Percentiles rank a stretch among this genome's conserved stretches.
Conservation (phyloP, 2,888 invertebrate genomes). For the Callosobruchus maculatus region DNA sequence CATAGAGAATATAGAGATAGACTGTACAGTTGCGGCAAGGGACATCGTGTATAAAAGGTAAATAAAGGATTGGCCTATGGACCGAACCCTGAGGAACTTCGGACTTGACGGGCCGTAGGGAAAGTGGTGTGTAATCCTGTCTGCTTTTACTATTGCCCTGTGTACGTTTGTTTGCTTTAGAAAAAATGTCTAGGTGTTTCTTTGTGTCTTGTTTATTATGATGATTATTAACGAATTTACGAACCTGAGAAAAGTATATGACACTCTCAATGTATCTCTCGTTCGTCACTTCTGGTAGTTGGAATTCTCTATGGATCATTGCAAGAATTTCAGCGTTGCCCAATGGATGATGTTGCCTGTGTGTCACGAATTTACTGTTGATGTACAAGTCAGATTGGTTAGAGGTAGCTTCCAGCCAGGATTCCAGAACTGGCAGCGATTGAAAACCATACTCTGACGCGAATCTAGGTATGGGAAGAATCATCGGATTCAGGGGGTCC, state of each 20-base stretch:
- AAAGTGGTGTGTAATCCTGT: too few species aligned
- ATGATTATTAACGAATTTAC: too few species aligned
- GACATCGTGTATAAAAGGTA: too few species aligned
- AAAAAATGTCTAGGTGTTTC: too few species aligned
- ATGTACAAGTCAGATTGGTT: slow-evolving; percentile 52
- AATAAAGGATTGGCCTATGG: too few species aligned
- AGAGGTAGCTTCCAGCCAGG: slow-evolving; percentile 61
- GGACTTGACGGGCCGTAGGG: too few species aligned
- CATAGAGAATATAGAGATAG: too few species aligned
- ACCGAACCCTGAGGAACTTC: too few species aligned
- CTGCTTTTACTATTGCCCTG: too few species aligned
- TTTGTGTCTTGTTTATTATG: too few species aligned
- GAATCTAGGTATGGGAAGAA: slow-evolving; percentile 80
- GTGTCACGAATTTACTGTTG: slow-evolving; percentile 61
- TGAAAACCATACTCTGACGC: slow-evolving; percentile 96
- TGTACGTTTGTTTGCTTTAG: too few species aligned
- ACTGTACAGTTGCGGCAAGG: too few species aligned
- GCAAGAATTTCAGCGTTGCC: slow-evolving; percentile 65
- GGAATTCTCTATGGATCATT: slow-evolving; percentile 63
- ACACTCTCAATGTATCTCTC: slow-evolving; percentile 61
- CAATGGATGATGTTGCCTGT: slow-evolving; percentile 82
- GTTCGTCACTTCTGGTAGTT: slow-evolving; percentile 52
- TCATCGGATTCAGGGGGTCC: slow-evolving; percentile 76
- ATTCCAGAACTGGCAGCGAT: slow-evolving; percentile 72
- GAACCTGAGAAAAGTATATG: slow-evolving; percentile 82